Base-by-base conservation (phyloP, 2,113 vertebrate species). In the Globicephala melas region DNA sequence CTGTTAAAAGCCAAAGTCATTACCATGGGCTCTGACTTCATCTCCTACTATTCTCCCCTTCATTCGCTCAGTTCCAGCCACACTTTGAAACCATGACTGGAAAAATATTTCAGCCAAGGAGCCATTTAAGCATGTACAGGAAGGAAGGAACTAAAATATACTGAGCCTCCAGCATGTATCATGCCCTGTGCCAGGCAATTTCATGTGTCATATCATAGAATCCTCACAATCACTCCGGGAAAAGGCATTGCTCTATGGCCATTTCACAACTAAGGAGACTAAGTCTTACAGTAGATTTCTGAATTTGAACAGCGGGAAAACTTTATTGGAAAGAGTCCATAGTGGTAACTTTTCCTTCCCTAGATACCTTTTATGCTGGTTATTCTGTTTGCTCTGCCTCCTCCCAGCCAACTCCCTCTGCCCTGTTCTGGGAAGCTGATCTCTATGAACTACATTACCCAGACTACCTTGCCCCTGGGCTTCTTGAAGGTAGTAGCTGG, bases 211-310 rank as follows among this genome's bases (percentile, higher is more conserved):
- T 8, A 62, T 55, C 63, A 74, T 15, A 74, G 77, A 85, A 36
- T 65, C 53, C 38, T 89, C 44, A 89, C 31, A 65, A 18, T 82
- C 21, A 63, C 50, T 13, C 92, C 55, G 5, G 50, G 44, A 82
- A 94, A 82, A 90, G 73, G 74, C 28, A 63, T 81, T 31, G 31
- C 41, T 77, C 41, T 77, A 76, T 62, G 6, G 3, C 26, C 60
- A 94, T 60, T 83, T 80, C n/a, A 92, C 20, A 82, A 79, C 9
- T 44, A 89, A 79, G n/a, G 65, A 97, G n/a, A 95, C 38, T 44
- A 77, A 96, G 8, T 10, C 60, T 89, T 84, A 79, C 3, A 58
- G 33, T 17, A 47, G 73, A 68, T 77, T 60, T 60, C 18, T 92
- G 8, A 93, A 81, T 63, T 62, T 87, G n/a, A 83, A 97, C 33